A percentile compares a stretch with the other conserved stretches of the same genome.
Evolutionary conservation across 1,140 invertebrate species (phyloP).

Genomic region (Holotrichia oblita): DNA sequence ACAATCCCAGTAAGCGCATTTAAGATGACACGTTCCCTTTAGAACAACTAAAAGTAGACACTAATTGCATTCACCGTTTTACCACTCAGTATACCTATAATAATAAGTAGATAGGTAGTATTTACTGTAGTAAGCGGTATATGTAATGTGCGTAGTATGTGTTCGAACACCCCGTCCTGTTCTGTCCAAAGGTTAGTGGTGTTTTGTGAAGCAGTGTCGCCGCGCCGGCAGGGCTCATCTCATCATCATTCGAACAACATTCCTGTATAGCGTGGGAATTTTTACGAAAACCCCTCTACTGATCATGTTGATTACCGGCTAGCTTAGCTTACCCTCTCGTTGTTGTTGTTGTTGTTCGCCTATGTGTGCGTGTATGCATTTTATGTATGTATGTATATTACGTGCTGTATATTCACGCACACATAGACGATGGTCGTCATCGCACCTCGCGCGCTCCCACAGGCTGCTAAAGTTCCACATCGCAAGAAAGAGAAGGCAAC

Average conservation of each 20-base stretch:
- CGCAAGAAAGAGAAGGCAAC: too few species aligned
- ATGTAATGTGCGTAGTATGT: too few species aligned
- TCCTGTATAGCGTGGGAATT: constrained; percentile 46
- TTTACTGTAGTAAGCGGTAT: too few species aligned
- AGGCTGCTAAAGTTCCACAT: too few species aligned
- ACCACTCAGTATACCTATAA: too few species aligned
- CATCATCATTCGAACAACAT: constrained; percentile 38
- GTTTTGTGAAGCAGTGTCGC: constrained; percentile 26
- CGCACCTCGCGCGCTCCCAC: neutral
- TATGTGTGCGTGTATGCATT: neutral
- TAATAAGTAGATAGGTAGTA: too few species aligned
- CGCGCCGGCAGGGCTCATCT: neutral
- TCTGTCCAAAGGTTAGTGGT: constrained; percentile 41
- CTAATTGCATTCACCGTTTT: too few species aligned
- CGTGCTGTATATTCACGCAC: neutral
- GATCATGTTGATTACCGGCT: constrained; percentile 25
- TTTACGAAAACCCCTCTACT: constrained; percentile 41
- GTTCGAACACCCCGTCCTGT: neutral
- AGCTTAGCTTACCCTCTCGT: constrained; percentile 34
- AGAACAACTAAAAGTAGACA: too few species aligned
- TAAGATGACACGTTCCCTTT: neutral
- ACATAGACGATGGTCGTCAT: neutral
- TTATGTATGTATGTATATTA: too few species aligned
- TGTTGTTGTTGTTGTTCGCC: neutral
- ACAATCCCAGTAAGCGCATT: too few species aligned